Evolutionary conservation across 2,113 vertebrate species (phyloP).

Genomic region (Diadophis punctatus): DNA sequence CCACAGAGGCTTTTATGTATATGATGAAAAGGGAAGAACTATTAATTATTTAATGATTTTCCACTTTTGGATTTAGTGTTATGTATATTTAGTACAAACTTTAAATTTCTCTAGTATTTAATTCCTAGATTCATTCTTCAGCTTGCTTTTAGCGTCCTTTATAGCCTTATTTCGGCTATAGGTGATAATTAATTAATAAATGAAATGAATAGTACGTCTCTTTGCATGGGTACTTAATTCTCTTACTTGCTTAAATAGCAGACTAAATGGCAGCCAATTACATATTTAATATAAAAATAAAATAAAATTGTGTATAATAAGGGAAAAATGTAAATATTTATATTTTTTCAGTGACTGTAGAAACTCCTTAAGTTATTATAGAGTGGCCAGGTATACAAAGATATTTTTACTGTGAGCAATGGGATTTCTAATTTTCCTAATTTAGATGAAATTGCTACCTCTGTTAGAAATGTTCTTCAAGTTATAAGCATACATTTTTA

Average conservation of each 20-base stretch:
- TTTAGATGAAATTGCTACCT: not conserved
- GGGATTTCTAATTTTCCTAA: not conserved
- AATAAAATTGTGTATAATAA: not conserved
- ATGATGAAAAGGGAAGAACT: not conserved
- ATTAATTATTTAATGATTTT: not conserved
- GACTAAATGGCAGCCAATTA: not conserved
- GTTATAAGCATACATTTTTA: not conserved
- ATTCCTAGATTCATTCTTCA: not conserved
- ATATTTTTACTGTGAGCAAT: not conserved
- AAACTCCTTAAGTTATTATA: not conserved
- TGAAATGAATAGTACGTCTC: not conserved
- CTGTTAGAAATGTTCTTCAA: not conserved
- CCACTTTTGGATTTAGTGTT: not conserved
- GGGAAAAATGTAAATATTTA: not conserved
- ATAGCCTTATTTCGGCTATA: not conserved
- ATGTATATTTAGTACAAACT: not conserved
- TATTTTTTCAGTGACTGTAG: not conserved
- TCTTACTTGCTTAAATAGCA: accelerated
- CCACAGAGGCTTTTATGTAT: not conserved
- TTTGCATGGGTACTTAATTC: not conserved
- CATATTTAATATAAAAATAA: not conserved
- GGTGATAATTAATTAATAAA: not conserved
- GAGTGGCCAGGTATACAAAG: not conserved
- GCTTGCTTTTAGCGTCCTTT: not conserved
- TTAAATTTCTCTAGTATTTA: not conserved